Base-by-base conservation (phyloP, 2,888 invertebrate species). In the Phengaris arion region DNA sequence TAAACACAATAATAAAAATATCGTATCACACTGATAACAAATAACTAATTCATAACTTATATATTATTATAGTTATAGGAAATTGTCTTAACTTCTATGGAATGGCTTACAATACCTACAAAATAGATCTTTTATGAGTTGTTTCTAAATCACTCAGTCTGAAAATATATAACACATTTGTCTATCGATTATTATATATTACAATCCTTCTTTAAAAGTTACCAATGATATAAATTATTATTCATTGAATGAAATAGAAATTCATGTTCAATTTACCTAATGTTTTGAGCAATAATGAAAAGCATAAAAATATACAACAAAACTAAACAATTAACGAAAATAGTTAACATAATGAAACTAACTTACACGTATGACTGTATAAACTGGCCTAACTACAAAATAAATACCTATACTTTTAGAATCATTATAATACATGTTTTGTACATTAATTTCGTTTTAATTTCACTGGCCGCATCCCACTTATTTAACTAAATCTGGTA, bases 371-470 rank as follows among this genome's bases (percentile, higher is more conserved):
- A 89, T 92, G 92, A 93, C 93, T 93, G 89, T 91, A 87, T 87
- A 85, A 90, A 92, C 91, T 91, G 91, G 91, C 91, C 90, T 92
- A 87, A 80, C 76, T 84, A 82, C 89, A 91, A 82, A 93, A 93
- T 92, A 93, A 93, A 93, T 93, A 93, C 87, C 89, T 89, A 90
- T 75, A 79, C 51, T 79, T 79, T 77, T 83, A 85, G 82, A 82
- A 84, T 81, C 80, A 78, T 81, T 82, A 84, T 84, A 81, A 82
- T 87, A 88, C 87, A 88, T 82, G 77, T 79, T 91, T 92, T 92
- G 92, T 92, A 93, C 92, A 92, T 85, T 82, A 86, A 92, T 92
- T 92, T 93, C 90, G 92, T 92, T 86, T 80, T 85, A 85, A 74
- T 86, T 72, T 81, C 83, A 93, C 93, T 93, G 93, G 93, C 93